A percentile compares a stretch with the other conserved stretches of the same genome.
Evolutionary conservation across 2,113 vertebrate genomes (phyloP).

Genomic region (Struthio camelus): DNA sequence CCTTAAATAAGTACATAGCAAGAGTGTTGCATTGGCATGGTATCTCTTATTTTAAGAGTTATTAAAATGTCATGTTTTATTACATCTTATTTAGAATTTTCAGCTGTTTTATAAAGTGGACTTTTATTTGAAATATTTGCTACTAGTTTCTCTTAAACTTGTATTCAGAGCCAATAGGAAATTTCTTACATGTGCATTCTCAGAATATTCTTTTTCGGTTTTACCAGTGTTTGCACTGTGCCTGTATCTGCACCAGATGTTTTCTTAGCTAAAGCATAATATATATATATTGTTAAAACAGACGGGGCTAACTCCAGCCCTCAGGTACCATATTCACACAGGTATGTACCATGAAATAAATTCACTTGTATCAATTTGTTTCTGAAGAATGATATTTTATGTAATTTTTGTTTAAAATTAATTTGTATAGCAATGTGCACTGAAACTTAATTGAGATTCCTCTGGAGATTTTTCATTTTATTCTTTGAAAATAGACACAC

Average conservation of each 20-base stretch:
- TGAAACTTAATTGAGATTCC: neutral
- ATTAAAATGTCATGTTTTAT: neutral
- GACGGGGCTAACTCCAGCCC: neutral
- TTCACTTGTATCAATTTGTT: neutral
- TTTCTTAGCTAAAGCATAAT: neutral
- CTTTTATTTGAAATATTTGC: neutral
- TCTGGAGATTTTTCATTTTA: neutral
- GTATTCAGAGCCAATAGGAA: neutral
- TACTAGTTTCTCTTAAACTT: neutral
- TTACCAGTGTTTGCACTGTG: neutral
- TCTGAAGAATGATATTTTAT: neutral
- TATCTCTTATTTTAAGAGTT: neutral
- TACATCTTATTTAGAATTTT: neutral
- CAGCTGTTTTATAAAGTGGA: neutral
- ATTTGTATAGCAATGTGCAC: neutral
- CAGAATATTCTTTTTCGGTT: neutral
- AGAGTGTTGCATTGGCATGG: neutral
- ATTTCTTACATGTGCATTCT: neutral
- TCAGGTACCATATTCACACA: neutral
- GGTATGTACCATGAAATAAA: neutral
- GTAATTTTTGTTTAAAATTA: neutral
- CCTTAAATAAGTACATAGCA: neutral
- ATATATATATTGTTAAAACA: constrained; percentile 9
- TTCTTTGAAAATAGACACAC: neutral
- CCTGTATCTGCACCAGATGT: neutral